Percentiles rank a stretch among this genome's conserved stretches.
These are phyloP conservation scores for Enteromius paludinosus DNA, from an alignment of 2,797 vertebrate genomes.

Conservation along the genomic window DNA sequence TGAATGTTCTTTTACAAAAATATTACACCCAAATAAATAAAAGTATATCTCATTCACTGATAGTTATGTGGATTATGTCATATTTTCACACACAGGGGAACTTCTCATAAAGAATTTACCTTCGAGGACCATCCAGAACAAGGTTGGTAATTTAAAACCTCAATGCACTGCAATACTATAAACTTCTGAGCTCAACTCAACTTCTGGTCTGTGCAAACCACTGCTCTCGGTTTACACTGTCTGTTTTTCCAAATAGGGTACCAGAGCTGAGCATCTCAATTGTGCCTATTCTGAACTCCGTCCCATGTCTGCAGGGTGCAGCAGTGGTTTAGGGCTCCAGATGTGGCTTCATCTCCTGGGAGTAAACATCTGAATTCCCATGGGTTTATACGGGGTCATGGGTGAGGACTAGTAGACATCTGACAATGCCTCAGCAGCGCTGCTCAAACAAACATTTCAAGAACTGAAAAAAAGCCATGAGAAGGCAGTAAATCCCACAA, in stretches of 20 bases:
- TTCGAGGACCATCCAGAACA: neutral
- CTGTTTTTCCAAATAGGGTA: slow-evolving; percentile 15
- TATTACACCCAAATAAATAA: neutral
- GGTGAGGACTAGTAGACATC: slow-evolving; percentile 23
- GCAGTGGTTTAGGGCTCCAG: slow-evolving; percentile 34
- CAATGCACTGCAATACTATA: neutral
- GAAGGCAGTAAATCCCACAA: slow-evolving; percentile 26
- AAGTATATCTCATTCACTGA: neutral
- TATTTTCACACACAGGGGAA: neutral
- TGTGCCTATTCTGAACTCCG: slow-evolving; percentile 25
- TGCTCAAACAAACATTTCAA: slow-evolving; percentile 44
- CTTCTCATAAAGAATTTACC: neutral
- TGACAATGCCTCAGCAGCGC: slow-evolving; percentile 8
- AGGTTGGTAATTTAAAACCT: neutral
- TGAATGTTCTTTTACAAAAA: neutral
- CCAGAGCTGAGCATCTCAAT: slow-evolving; percentile 15
- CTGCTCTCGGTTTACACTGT: slow-evolving; percentile 7
- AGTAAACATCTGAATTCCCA: slow-evolving; percentile 53
- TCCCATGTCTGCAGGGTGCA: slow-evolving; percentile 29
- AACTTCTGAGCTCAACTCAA: neutral
- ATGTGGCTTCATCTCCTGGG: slow-evolving; percentile 31
- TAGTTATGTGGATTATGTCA: neutral
- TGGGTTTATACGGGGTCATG: slow-evolving; percentile 47
- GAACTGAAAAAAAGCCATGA: slow-evolving; percentile 27
- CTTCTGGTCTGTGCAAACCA: neutral